These are phyloP conservation scores for Solea senegalensis DNA, from an alignment of 2,113 vertebrate species.

Conservation along the genomic window DNA sequence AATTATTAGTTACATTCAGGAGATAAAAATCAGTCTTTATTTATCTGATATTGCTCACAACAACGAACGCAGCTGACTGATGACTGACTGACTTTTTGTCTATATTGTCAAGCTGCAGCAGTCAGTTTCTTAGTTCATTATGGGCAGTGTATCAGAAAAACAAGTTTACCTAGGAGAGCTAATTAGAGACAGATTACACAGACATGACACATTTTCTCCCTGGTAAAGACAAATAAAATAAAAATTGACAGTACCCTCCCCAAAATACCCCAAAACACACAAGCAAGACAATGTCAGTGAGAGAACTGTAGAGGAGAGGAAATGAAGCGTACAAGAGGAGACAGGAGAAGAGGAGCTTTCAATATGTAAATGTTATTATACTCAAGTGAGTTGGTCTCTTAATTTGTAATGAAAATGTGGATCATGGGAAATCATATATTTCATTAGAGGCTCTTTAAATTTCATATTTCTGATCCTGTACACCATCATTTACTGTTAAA, in stretches of 20 bases:
- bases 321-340: not conserved
- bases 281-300: not conserved
- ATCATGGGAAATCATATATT: constrained; percentile 61
- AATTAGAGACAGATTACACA: constrained; percentile 23
- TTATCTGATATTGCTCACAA: too few species aligned
- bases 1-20: too few species aligned
- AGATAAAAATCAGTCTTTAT: too few species aligned
- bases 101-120: too few species aligned
- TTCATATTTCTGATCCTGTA: too few species aligned
- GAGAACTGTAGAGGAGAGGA: too few species aligned
- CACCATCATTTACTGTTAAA: too few species aligned
- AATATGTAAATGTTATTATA: constrained; percentile 41
- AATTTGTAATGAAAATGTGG: constrained; percentile 39
- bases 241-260: not conserved
- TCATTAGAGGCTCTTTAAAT: constrained; percentile 17
- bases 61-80: too few species aligned
- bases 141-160: constrained; percentile 22
- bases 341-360: constrained; percentile 1
- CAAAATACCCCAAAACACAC: not conserved
- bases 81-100: too few species aligned
- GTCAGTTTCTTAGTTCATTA: constrained; percentile 43
- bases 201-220: not conserved
- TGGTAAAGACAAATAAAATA: not conserved
- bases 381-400: constrained; percentile 57
- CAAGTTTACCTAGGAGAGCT: constrained; percentile 44